These are phyloP conservation scores for Staurois parvus DNA, from an alignment of 2,797 vertebrate genomes.

Conservation along the genomic window DNA sequence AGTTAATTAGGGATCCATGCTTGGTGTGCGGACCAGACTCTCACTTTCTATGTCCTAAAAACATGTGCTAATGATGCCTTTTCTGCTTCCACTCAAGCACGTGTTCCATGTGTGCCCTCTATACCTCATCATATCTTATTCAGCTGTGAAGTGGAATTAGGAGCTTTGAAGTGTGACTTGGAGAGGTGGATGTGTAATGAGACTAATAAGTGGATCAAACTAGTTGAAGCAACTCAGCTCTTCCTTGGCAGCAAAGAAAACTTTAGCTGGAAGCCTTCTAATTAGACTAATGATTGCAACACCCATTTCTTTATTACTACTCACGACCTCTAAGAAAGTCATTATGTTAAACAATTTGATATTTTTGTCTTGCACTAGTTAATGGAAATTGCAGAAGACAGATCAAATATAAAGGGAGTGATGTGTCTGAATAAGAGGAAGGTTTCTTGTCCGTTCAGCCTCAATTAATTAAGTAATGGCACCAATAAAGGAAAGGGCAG, in stretches of 20 bases:
- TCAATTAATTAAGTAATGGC: slow-evolving; percentile 59
- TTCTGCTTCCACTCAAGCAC: slow-evolving; percentile 38
- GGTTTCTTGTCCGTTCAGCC: slow-evolving; percentile 60
- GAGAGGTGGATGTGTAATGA: slow-evolving; percentile 69
- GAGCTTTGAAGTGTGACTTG: slow-evolving; percentile 70
- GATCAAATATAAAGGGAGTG: slow-evolving; percentile 60
- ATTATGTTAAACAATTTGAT: slow-evolving; percentile 72
- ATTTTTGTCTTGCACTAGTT: slow-evolving; percentile 61
- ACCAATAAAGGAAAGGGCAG: slow-evolving; percentile 55
- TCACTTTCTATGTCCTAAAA: slow-evolving; percentile 35
- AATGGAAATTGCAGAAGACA: slow-evolving; percentile 59
- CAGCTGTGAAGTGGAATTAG: slow-evolving; percentile 57
- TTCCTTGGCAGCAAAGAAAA: slow-evolving; percentile 66
- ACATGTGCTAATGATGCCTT: slow-evolving; percentile 39
- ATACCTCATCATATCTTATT: slow-evolving; percentile 64
- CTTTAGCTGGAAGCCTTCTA: slow-evolving; percentile 66
- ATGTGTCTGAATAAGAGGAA: slow-evolving; percentile 60
- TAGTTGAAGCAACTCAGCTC: slow-evolving; percentile 68
- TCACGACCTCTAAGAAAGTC: slow-evolving; percentile 62
- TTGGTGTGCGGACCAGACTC: background rate
- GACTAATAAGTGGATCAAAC: slow-evolving; percentile 71
- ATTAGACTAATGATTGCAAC: slow-evolving; percentile 64
- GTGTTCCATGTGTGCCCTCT: slow-evolving; percentile 57
- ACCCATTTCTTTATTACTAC: slow-evolving; percentile 62
- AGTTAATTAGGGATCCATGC: slow-evolving; percentile 24